Evolutionary conservation across 2,888 invertebrate species (phyloP).

Genomic region (Zeuzera pyrina): DNA sequence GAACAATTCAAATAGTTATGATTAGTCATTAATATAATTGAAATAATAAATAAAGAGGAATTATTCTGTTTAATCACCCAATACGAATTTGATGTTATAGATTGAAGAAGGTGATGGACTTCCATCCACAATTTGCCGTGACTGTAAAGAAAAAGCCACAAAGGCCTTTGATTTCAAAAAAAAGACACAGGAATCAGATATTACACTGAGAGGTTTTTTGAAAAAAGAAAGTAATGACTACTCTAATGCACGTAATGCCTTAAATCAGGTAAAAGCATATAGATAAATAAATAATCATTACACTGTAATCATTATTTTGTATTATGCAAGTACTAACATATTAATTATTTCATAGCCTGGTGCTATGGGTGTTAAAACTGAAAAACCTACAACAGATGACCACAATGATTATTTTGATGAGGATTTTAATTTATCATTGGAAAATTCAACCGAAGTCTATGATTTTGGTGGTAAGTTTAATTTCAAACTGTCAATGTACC

Average conservation of each 20-base stretch:
- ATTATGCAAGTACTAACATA: too few species aligned
- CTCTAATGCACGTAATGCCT: background rate
- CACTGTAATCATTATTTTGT: background rate
- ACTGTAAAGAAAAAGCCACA: slow-evolving; percentile 46
- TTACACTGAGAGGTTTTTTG: slow-evolving; percentile 32
- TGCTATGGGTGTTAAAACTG: slow-evolving; percentile 34
- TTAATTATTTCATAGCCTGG: slow-evolving; percentile 15
- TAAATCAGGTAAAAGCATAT: background rate
- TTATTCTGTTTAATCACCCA: too few species aligned
- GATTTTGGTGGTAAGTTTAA: slow-evolving; percentile 16
- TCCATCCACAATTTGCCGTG: slow-evolving; percentile 47
- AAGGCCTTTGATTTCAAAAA: slow-evolving; percentile 52
- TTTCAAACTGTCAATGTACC: background rate
- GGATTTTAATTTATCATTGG: slow-evolving; percentile 28
- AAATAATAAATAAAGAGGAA: too few species aligned
- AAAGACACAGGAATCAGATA: slow-evolving; percentile 45
- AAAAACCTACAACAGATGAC: slow-evolving; percentile 27
- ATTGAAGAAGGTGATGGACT: slow-evolving; percentile 50
- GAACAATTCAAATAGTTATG: too few species aligned
- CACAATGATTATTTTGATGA: slow-evolving; percentile 33
- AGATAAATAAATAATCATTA: background rate
- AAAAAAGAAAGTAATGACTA: slow-evolving; percentile 29
- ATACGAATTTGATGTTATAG: too few species aligned
- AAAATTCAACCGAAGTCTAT: slow-evolving; percentile 22
- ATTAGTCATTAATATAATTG: too few species aligned